Evolutionary conservation across 2,888 invertebrate genomes (phyloP).

Genomic region (Dynastes hyllus): DNA sequence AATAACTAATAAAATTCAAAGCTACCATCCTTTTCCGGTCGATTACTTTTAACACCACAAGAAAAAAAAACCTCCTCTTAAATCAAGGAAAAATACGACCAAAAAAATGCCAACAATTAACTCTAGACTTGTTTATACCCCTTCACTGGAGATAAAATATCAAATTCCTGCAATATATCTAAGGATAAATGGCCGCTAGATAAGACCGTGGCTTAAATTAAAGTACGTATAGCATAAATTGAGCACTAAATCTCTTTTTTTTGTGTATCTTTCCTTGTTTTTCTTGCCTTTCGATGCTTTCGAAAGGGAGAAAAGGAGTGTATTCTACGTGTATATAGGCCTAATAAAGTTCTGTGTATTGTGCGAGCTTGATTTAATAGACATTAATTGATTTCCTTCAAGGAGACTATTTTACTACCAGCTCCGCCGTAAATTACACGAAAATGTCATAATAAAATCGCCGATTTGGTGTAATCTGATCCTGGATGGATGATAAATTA

Average conservation of each 20-base stretch:
- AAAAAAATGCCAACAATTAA: conserved; percentile 34
- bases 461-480: conserved; percentile 2
- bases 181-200: not conserved
- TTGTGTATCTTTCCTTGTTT: not conserved
- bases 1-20: no score
- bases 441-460: conserved; percentile 14
- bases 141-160: conserved; percentile 27
- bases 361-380: conserved; percentile 5
- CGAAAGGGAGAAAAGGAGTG: not conserved
- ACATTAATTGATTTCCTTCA: conserved; percentile 21
- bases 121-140: conserved; percentile 23
- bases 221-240: conserved; percentile 3
- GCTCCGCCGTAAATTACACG: not conserved
- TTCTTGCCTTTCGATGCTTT: not conserved
- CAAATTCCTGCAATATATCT: conserved; percentile 20
- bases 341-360: conserved; percentile 6
- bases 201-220: not conserved
- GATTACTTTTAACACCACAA: no score
- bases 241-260: not conserved
- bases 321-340: not conserved
- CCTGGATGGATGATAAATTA: not conserved
- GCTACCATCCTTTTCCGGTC: no score
- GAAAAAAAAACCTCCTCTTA: not conserved
- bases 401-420: not conserved
- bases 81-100: conserved; percentile 22